phyloP scores from a whole-genome alignment of 2,113 vertebrate genomes.

The Eidolon helvum region DNA sequence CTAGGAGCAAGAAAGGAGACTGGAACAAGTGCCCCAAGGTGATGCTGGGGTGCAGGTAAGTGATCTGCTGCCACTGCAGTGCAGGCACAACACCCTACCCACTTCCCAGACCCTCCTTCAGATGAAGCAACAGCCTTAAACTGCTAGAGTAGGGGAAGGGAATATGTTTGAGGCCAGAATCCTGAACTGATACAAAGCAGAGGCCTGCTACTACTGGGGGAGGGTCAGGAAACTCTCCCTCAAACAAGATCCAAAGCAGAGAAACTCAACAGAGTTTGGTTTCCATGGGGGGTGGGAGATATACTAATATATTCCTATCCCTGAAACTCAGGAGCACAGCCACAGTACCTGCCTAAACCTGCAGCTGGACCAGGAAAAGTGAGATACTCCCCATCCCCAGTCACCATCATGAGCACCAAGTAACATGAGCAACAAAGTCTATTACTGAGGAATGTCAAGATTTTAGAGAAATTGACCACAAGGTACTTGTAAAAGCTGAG shows the following conservation, averaged over 20 bases:
- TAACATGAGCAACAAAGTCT: background rate
- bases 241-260: background rate
- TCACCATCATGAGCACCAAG: background rate
- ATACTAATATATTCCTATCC: background rate
- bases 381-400: background rate
- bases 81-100: background rate
- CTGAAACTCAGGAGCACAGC: background rate
- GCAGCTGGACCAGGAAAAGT: background rate
- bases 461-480: background rate
- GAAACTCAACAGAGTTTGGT: background rate
- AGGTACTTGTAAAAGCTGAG: background rate
- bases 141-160: background rate
- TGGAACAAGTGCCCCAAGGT: background rate
- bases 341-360: background rate
- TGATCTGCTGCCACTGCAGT: background rate
- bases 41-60: background rate
- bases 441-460: background rate
- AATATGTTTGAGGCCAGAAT: background rate
- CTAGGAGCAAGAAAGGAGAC: background rate
- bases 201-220: background rate
- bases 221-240: background rate
- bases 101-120: background rate
- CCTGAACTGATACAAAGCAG: background rate
- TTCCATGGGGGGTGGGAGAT: background rate
- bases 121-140: background rate